Percentiles rank a stretch among this genome's conserved stretches.
Conservation (phyloP, 2,113 vertebrate species). For the Myotis davidii region DNA sequence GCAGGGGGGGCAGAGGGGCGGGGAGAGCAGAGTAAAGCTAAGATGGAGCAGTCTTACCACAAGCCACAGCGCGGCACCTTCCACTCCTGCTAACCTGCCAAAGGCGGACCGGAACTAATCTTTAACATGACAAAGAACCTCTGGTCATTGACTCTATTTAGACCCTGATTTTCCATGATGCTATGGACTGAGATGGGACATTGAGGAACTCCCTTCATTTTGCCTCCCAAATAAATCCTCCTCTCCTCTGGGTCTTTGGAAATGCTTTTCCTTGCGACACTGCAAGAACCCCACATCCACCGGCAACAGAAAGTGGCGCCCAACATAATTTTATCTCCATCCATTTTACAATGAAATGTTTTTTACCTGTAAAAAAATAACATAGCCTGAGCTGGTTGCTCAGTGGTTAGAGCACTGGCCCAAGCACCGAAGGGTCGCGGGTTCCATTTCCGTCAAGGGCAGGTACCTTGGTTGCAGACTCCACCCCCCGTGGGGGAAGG, state of each 20-base stretch:
- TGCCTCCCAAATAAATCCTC: neutral
- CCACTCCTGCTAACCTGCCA: neutral
- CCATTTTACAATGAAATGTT: neutral
- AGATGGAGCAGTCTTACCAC: neutral
- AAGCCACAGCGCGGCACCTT: neutral
- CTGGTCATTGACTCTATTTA: neutral
- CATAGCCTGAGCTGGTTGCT: too few relatives aligned
- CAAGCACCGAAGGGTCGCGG: too few relatives aligned
- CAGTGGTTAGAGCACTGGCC: too few relatives aligned
- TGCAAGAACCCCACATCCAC: neutral
- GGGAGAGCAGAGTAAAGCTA: neutral
- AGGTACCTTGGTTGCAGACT: too few relatives aligned
- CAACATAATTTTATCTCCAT: neutral
- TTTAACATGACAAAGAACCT: neutral
- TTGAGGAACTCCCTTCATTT: neutral
- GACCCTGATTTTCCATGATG: neutral
- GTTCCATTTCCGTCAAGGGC: too few relatives aligned
- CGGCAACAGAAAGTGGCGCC: neutral
- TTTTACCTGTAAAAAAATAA: neutral
- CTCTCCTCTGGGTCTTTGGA: neutral
- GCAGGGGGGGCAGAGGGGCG: neutral
- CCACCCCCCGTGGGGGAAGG: too few relatives aligned
- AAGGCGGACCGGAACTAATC: neutral
- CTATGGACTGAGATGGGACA: neutral
- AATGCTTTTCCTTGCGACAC: neutral